phyloP scores from a whole-genome alignment of 2,797 vertebrate genomes.

The Microchirus variegatus region DNA sequence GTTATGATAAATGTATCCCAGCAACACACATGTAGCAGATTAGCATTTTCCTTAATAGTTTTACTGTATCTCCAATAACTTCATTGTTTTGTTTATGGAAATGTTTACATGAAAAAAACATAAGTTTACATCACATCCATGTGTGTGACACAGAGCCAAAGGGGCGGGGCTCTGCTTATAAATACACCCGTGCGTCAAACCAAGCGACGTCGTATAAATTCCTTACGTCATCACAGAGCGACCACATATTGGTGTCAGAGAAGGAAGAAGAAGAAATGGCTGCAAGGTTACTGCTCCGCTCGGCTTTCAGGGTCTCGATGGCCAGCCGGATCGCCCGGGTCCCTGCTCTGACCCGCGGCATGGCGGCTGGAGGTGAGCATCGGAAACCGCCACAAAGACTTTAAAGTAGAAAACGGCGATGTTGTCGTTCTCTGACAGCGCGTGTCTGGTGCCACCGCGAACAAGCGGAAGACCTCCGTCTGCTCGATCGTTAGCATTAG shows the following conservation, averaged over 20 bases:
- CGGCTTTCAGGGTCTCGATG: conserved; percentile 45
- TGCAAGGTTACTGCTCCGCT: conserved; percentile 86
- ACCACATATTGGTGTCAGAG: not conserved
- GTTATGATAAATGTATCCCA: too few species aligned
- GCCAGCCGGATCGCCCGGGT: conserved; percentile 33
- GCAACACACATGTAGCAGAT: too few species aligned
- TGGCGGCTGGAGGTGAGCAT: conserved; percentile 80
- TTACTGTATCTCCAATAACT: too few species aligned
- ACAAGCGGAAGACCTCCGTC: not conserved
- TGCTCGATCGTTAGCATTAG: conserved; percentile 4
- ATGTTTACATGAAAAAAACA: too few species aligned
- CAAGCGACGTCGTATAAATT: not conserved
- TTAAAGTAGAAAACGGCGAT: fast-evolving
- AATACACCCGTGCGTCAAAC: not conserved
- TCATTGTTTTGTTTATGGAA: too few species aligned
- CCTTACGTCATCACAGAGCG: conserved; percentile 38
- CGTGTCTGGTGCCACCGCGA: too few species aligned
- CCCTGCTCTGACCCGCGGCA: conserved; percentile 59
- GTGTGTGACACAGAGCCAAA: too few species aligned
- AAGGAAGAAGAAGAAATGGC: conserved; percentile 77
- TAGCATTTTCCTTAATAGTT: too few species aligned
- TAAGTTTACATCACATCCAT: too few species aligned
- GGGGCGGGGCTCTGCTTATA: too few species aligned
- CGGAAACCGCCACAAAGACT: not conserved
- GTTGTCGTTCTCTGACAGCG: not conserved